Evolutionary conservation across 2,797 vertebrate genomes (phyloP).

Genomic region (Xenentodon cancila): DNA sequence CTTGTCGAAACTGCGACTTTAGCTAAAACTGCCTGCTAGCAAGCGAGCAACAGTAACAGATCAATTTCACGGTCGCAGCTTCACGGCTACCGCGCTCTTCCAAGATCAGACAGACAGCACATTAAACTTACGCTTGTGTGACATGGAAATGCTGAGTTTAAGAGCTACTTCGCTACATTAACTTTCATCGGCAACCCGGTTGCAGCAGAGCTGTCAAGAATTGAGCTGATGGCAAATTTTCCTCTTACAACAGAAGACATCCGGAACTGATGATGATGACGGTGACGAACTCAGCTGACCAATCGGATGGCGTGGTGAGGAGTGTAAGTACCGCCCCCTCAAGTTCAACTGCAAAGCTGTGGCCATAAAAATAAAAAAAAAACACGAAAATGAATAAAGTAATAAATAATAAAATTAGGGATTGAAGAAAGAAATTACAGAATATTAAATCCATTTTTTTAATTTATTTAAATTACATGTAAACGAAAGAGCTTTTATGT

Average conservation of each 20-base stretch:
- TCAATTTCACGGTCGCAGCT: conserved; percentile 71
- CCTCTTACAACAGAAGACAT: conserved; percentile 61
- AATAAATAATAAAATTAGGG: not conserved
- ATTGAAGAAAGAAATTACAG: too few species aligned
- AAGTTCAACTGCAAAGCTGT: not conserved
- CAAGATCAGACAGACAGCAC: conserved; percentile 1
- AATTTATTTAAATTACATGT: too few species aligned
- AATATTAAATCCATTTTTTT: too few species aligned
- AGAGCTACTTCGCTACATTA: conserved; percentile 22
- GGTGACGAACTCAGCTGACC: conserved; percentile 39
- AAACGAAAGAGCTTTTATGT: too few species aligned
- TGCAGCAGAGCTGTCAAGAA: conserved; percentile 60
- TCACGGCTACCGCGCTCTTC: conserved; percentile 22
- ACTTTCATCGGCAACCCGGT: conserved; percentile 37
- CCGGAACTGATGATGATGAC: conserved; percentile 71
- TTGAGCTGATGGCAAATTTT: conserved; percentile 70
- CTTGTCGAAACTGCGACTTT: conserved; percentile 18
- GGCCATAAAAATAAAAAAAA: too few species aligned
- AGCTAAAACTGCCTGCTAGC: conserved; percentile 69
- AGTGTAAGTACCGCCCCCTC: conserved; percentile 32
- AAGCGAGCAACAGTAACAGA: conserved; percentile 51
- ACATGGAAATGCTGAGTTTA: conserved; percentile 31
- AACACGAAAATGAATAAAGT: not conserved
- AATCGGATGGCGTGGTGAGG: conserved; percentile 37
- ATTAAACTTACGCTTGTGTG: conserved; percentile 52